These are phyloP conservation scores for Paradisaea rubra DNA, from an alignment of 2,113 vertebrate species.

Conservation along the genomic window DNA sequence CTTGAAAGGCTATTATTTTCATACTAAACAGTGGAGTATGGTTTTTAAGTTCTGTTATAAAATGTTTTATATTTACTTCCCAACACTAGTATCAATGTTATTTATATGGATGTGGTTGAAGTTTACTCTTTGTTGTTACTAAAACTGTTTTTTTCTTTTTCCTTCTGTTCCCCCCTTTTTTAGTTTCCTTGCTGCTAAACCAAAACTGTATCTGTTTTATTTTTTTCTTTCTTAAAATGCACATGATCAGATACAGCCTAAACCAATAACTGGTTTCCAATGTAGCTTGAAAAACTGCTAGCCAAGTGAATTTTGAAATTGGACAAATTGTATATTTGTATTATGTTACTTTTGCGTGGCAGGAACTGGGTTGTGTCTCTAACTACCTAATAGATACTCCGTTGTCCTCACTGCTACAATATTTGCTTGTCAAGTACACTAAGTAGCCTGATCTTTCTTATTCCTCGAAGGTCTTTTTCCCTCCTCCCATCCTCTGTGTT, in stretches of 20 bases:
- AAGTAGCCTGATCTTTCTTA: not conserved
- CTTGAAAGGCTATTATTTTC: constrained; percentile 42
- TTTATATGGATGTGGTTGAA: not conserved
- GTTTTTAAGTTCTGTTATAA: constrained; percentile 46
- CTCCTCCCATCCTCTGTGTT: constrained; percentile 55
- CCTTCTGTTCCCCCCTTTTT: not conserved
- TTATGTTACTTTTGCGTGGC: not conserved
- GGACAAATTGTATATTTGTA: not conserved
- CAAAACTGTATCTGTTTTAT: not conserved
- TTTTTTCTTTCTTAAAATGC: not conserved
- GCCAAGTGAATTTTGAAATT: not conserved
- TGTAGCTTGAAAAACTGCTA: not conserved
- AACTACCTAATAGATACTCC: not conserved
- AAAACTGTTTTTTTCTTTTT: not conserved
- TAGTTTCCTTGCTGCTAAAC: not conserved
- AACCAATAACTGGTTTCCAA: not conserved
- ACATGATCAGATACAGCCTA: not conserved
- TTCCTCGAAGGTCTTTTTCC: constrained; percentile 42
- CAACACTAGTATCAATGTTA: not conserved
- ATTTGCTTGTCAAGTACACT: not conserved
- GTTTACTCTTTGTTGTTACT: not conserved
- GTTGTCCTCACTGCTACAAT: not conserved
- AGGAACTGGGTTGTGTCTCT: not conserved
- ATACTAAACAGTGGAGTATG: constrained; percentile 26
- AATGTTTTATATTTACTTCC: constrained; percentile 47